Base-by-base conservation (phyloP, 2,113 vertebrate species). In the Periophthalmodon schlosseri region DNA sequence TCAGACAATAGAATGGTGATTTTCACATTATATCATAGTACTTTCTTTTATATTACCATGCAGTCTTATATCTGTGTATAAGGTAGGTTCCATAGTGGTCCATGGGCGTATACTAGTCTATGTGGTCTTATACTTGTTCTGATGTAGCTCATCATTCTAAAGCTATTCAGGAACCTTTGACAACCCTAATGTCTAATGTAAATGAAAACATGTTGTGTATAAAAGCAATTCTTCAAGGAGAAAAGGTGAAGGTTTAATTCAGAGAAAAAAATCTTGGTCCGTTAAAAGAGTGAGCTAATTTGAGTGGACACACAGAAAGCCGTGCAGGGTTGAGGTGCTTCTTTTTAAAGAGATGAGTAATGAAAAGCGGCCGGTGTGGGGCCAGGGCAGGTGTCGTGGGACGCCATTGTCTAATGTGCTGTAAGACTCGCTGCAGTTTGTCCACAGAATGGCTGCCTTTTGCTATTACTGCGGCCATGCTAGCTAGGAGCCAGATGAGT, bases 401-500 rank as follows among this genome's bases (percentile, higher is more conserved):
- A 81, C 63, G 15, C 61, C 47, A 34, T 64, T 4, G 44, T 74
- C 74, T 81, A 68, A 87, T 83, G 79, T 86, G 82, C 72, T 75
- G 61, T 54, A 36, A 49, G 52, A 69, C 69, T 61, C 71, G 68
- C 75, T 58, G 71, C 60, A 72, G 63, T 77, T 76, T 77, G 52
- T 78, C 56, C 65, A 79, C 50, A 60, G 54, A 81, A 76, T 71
- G 74, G 34, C 77, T 68, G 66, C 73, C 79, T 76, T 73, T 68
- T 74, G 49, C 66, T 88, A 75, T 81, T 67, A 74, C 60, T 77
- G 67, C 67, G 68, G 68, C 72, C 76, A 67, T 57, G 66, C 69
- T 75, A 77, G 84, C 69, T 78, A 33, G 69, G 86, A 80, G 81
- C 74, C 84, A 82, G 73, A 83, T 83, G 74, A 90, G 74, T 82